Base-by-base conservation (phyloP, 2,888 invertebrate species). In the Ophion slaviceki region DNA sequence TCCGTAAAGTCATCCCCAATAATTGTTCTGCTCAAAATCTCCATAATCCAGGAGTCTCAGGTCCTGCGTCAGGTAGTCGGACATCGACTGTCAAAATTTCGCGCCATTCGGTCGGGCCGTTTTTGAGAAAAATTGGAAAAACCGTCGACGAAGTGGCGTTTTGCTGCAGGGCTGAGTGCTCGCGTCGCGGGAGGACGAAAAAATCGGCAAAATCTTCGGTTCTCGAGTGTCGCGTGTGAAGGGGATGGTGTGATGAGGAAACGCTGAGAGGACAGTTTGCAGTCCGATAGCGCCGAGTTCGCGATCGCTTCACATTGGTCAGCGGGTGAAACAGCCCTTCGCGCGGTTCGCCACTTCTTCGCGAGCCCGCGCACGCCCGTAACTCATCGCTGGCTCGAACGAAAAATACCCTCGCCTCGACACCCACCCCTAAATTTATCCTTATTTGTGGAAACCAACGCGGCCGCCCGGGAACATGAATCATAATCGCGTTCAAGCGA, bases 351-450 rank as follows among this genome's bases (percentile, higher is more conserved):
- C 32, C 82, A 70, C 70, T 88, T 80, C 64, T 67, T 79, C 84
- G 79, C 83, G 75, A 36, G 71, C 62, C 36, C 66, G 36, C 36
- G 78, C 70, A 36, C 53, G 66, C 61, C 47, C 62, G 70, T 78
- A 79, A 71, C 64, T 76, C 86, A 80, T 74, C n/a, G 45, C 45
- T 71, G 84, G 83, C 82, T 75, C 80, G 86, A 76, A 84, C 77
- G 82, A 86, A 87, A 45, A 89, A 89, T 90, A 90, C 88, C 86
- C 88, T 90, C 87, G 86, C 81, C 75, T 84, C 84, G 83, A 80
- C 83, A 78, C 83, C 80, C 84, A 75, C 83, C 84, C 83, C 71
- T 82, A 86, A 86, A 86, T 84, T 86, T 72, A 72, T 75, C 86
- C 84, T 86, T 85, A 86, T 86, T 84, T 86, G 86, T 84, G 85